These are phyloP conservation scores for Lophotriccus pileatus DNA, from an alignment of 2,797 vertebrate species.

Conservation along the genomic window DNA sequence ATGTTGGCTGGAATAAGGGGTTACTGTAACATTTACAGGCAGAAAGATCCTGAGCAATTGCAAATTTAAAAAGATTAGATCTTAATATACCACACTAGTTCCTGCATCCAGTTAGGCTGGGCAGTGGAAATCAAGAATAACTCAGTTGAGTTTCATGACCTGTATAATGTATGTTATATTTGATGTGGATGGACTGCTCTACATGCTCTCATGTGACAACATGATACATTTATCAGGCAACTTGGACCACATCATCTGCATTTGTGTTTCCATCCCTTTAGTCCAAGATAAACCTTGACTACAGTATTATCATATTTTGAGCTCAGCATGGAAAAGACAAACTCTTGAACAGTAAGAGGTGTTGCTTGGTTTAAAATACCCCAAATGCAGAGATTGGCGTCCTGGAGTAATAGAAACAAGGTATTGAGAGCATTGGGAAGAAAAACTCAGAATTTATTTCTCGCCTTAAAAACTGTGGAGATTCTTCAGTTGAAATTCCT, in stretches of 20 bases:
- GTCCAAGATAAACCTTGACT: neutral
- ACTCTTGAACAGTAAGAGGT: neutral
- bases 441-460: neutral
- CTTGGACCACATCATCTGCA: neutral
- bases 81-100: slow-evolving; percentile 40
- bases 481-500: neutral
- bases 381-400: neutral
- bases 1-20: slow-evolving; percentile 68
- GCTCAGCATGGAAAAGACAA: neutral
- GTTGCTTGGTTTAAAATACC: neutral
- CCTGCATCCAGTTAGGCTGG: neutral
- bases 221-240: neutral
- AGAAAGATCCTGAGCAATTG: slow-evolving; percentile 56
- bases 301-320: neutral
- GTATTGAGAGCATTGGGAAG: neutral
- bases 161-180: neutral
- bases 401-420: neutral
- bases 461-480: neutral
- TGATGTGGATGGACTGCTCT: neutral
- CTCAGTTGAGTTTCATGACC: neutral
- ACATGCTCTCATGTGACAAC: neutral
- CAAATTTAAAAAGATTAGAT: slow-evolving; percentile 58
- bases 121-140: neutral
- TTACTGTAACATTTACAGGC: slow-evolving; percentile 70
- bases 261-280: neutral